Conservation (phyloP, 2,797 vertebrate genomes). For the Rhynchonycteris naso region DNA sequence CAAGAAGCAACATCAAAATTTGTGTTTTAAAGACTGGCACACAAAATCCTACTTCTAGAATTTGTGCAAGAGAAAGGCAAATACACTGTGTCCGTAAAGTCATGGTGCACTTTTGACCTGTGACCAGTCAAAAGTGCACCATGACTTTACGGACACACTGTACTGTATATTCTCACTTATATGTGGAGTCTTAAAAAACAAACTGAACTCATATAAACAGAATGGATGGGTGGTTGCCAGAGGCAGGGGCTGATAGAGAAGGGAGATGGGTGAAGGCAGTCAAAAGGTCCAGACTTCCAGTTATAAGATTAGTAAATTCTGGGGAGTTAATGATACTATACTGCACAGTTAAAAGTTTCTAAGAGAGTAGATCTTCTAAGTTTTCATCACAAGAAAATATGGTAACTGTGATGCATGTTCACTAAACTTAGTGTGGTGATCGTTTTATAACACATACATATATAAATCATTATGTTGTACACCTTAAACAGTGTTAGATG, state of each 20-base stretch:
- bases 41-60: slow-evolving; percentile 12
- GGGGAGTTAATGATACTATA: neutral
- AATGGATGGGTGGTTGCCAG: neutral
- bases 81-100: too few species aligned
- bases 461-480: neutral
- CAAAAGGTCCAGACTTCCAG: neutral
- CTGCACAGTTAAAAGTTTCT: neutral
- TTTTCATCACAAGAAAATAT: neutral
- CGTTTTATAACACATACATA: neutral
- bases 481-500: neutral
- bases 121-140: too few species aligned
- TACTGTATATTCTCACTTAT: neutral
- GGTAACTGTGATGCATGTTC: neutral
- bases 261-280: neutral
- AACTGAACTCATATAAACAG: neutral
- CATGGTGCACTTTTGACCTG: too few species aligned
- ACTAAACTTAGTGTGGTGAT: neutral
- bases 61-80: neutral
- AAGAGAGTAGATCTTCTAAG: neutral
- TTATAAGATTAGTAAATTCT: neutral
- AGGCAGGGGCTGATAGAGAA: fast-evolving
- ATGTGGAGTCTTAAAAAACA: neutral
- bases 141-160: too few species aligned
- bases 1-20: neutral
- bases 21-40: neutral